Base-by-base conservation (phyloP, 2,797 vertebrate species). In the Hafferia zeledoni region DNA sequence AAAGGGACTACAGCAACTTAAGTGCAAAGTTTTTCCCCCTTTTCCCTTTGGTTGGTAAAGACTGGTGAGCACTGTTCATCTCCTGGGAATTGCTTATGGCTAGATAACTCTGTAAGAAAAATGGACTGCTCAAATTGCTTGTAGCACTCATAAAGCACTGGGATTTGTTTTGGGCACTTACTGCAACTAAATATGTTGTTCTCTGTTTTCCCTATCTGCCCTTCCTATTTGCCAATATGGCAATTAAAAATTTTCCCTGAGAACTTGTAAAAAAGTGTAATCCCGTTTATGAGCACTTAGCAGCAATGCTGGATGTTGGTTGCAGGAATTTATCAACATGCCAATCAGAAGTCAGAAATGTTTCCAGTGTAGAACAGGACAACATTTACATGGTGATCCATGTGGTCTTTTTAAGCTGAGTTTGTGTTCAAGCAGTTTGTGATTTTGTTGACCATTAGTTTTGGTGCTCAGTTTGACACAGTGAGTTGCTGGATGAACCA, bases 201-300 rank as follows among this genome's bases (percentile, higher is more conserved):
- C 72, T 88, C 90, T 35, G 55, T 88, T 93, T 91, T 87, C 35
- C 43, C 37, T 86, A 46, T 87, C 65, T 67, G 47, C 53, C 39
- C 27, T 89, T 80, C 52, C 27, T 89, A 77, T 68, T 91, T 95
- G 83, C 65, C 76, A 95, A 76, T 19, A 69, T 4, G 70, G n/a
- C 83, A 69, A 92, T 68, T 83, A 30, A 65, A 95, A 81, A 47
- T 87, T 83, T 93, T 94, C 79, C 70, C 57, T 76, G 56, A 93
- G 69, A 83, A 46, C 57, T 82, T 7, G 1, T 87, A 92, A 96
- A 86, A 50, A 82, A 87, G 50, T 72, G 44, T 55, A 65, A 89
- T 82, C 52, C 43, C n/a, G 56, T 90, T 92, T 90, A 88, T 9
- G 39, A 87, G n/a, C 30, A 63, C 50, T 87, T 86, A 82, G 76